phyloP scores from a whole-genome alignment of 2,113 vertebrate species.

The Porphyrio hochstetteri region DNA sequence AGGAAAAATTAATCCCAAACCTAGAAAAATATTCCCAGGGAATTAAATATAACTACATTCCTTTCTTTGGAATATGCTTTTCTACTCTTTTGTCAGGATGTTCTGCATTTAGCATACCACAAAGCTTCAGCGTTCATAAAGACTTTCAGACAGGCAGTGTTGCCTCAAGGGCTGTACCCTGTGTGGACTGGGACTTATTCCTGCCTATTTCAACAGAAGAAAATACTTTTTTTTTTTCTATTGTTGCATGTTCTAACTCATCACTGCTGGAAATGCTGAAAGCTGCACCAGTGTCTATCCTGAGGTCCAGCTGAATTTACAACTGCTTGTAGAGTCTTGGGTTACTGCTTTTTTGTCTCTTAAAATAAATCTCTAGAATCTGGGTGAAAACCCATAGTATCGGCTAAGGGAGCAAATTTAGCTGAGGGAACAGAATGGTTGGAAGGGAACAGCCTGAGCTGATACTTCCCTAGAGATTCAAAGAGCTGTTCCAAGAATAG shows the following conservation, averaged over 20 bases:
- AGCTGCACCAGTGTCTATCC: not conserved
- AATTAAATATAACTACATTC: slow-evolving; percentile 47
- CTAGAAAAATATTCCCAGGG: slow-evolving; percentile 19
- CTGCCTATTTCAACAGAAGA: not conserved
- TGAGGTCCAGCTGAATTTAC: not conserved
- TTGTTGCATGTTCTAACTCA: not conserved
- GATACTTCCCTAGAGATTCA: not conserved
- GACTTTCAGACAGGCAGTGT: not conserved
- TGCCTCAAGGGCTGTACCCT: not conserved
- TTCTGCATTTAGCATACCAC: not conserved
- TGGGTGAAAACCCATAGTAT: not conserved
- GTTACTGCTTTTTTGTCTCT: not conserved
- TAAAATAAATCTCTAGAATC: not conserved
- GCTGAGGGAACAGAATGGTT: not conserved
- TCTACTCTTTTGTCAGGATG: slow-evolving; percentile 22
- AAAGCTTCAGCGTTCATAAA: not conserved
- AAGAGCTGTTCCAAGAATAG: not conserved
- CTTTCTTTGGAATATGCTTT: slow-evolving; percentile 39
- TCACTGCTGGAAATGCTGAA: not conserved
- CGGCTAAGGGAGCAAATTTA: not conserved
- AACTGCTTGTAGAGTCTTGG: not conserved
- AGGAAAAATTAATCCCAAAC: slow-evolving; percentile 20
- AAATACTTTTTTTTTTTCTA: not conserved
- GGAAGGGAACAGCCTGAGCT: not conserved
- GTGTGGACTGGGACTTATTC: not conserved